These are phyloP conservation scores for Xyrichtys novacula DNA, from an alignment of 2,797 vertebrate genomes.

Conservation along the genomic window DNA sequence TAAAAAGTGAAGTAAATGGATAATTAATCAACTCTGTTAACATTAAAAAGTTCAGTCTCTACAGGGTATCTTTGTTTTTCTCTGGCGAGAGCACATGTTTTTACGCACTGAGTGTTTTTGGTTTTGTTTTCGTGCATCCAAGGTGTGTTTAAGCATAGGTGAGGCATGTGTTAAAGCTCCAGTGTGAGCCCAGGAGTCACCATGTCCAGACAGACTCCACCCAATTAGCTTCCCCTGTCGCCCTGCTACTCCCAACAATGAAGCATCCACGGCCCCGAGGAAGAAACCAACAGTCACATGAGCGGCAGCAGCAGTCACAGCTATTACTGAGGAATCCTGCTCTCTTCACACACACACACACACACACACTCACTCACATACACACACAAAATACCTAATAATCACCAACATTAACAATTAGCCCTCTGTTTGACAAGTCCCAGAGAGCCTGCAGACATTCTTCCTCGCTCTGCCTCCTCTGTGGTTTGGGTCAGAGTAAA, in stretches of 20 bases:
- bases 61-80: neutral
- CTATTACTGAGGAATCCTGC: conserved; percentile 65
- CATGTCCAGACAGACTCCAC: conserved; percentile 79
- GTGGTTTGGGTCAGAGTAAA: conserved; percentile 43
- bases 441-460: conserved; percentile 51
- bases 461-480: conserved; percentile 36
- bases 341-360: conserved; percentile 24
- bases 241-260: conserved; percentile 76
- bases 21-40: conserved; percentile 9
- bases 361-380: too few species aligned
- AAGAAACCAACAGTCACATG: conserved; percentile 68
- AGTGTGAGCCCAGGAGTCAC: conserved; percentile 54
- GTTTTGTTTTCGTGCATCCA: conserved; percentile 49
- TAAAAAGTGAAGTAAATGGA: too few species aligned
- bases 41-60: neutral
- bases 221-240: conserved; percentile 73
- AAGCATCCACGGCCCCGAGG: conserved; percentile 54
- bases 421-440: conserved; percentile 61
- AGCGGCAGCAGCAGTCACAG: conserved; percentile 51
- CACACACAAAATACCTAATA: conserved; percentile 45
- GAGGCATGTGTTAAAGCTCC: conserved; percentile 50
- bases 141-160: conserved; percentile 54
- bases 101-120: conserved; percentile 4
- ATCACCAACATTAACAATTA: conserved; percentile 68
- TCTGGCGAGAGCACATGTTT: conserved; percentile 2